Percentiles rank a stretch among this genome's conserved stretches.
These are phyloP conservation scores for Ctenoplectra terminalis DNA, from an alignment of 1,140 invertebrate genomes.

Conservation along the genomic window DNA sequence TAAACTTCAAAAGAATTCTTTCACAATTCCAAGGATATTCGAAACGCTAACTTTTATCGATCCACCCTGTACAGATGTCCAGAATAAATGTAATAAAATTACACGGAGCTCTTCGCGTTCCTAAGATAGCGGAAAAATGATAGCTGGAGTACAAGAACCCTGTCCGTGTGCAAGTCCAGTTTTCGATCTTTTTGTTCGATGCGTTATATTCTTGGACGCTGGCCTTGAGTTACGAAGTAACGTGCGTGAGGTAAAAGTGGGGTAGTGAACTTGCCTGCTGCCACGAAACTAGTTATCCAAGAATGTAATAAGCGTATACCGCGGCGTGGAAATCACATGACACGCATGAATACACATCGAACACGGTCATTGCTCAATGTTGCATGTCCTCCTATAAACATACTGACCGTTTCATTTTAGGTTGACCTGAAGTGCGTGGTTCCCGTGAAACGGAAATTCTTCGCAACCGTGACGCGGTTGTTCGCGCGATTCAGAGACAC, in stretches of 20 bases:
- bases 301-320: conserved; percentile 58
- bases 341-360: conserved; percentile 68
- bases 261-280: conserved; percentile 65
- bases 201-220: conserved; percentile 30
- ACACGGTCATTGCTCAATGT: conserved; percentile 72
- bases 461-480: background rate
- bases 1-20: no score
- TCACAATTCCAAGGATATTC: no score
- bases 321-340: conserved; percentile 55
- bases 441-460: background rate
- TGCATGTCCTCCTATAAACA: conserved; percentile 51
- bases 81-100: no score
- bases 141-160: no score
- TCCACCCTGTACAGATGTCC: no score
- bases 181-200: no score
- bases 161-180: no score
- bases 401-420: background rate
- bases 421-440: background rate
- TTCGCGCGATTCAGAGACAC: no score
- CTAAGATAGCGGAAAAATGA: no score
- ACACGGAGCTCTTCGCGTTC: no score
- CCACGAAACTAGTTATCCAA: conserved; percentile 54
- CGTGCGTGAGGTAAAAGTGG: conserved; percentile 61
- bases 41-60: no score
- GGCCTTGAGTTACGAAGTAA: conserved; percentile 50